Evolutionary conservation across 1,140 invertebrate species (phyloP), one percentile per base, ranked within the genome.

Genomic region (Lanistes nyassanus): DNA sequence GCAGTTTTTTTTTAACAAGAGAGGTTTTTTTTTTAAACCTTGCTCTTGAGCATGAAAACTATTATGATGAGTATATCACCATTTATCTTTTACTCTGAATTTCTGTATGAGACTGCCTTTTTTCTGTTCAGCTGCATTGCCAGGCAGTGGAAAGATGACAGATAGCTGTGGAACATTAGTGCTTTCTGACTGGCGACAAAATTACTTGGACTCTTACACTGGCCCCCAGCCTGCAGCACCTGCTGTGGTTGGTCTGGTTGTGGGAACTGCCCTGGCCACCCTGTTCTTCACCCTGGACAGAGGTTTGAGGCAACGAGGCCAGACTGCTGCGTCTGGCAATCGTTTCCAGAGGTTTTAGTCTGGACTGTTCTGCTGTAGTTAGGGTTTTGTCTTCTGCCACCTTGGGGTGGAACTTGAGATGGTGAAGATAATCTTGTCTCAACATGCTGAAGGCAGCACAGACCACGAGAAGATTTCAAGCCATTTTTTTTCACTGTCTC

Each of bases 221-320:
- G 42, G 47, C 5, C 79, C 79, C 13, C 29, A 73, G 9, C 68
- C 76, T 9, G 64, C 74, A 26, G 76, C 69, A 9, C 70, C 79
- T 16, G 68, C 76, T 34, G 34, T 80, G 19, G 64, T 74, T 37
- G 79, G 79, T 16, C 16, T 80, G 6, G 29, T 78, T 19, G 34
- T 78, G 29, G 79, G 79, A 3, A 23, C 75, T 1, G 29, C 74
- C 1, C 36, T 53, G 5, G 62, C 58, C 56, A 70, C 53, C 2
- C 56, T 53, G 4, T 80, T 77, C 65, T 60, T 80, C 37, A 29
- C 72, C 31, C 78, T 76, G 79, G 76, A 80, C 13, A 31, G 79
- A 21, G 65, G 74, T 16, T 31, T 66, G 19, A 29, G 62, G 37
- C 47, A 78, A 26, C 73, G 72, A 53, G 60, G 55, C 31, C 64